These are phyloP conservation scores for Polia nebulosa DNA, from an alignment of 2,888 invertebrate species.

Conservation along the genomic window DNA sequence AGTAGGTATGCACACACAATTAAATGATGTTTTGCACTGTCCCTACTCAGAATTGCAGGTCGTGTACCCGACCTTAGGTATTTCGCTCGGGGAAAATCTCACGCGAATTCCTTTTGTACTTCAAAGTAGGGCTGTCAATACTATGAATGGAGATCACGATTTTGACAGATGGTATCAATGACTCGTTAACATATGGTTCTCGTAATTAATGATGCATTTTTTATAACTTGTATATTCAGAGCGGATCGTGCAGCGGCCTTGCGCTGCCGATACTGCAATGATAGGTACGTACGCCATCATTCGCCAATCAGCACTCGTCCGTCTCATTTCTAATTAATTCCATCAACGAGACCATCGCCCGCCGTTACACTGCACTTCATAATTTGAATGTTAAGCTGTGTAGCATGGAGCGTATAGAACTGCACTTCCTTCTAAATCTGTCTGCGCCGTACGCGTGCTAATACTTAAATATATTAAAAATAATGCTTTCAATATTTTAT, in stretches of 20 bases:
- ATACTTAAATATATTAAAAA: constrained; percentile 51
- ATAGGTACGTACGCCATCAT: constrained; percentile 69
- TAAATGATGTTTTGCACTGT: constrained; percentile 2
- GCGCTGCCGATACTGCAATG: constrained; percentile 70
- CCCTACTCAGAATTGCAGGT: constrained; percentile 27
- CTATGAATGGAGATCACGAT: constrained; percentile 66
- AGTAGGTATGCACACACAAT: neutral
- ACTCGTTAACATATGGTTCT: constrained; percentile 65
- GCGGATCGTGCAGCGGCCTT: constrained; percentile 73
- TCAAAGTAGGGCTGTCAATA: constrained; percentile 55
- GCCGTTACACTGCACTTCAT: constrained; percentile 67
- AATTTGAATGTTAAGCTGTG: constrained; percentile 57
- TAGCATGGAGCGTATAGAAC: constrained; percentile 25
- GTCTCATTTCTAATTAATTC: constrained; percentile 77
- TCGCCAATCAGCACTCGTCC: constrained; percentile 72
- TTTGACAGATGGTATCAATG: constrained; percentile 66
- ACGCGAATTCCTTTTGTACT: constrained; percentile 52
- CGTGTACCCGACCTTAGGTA: constrained; percentile 32
- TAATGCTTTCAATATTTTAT: constrained; percentile 46
- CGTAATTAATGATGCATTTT: constrained; percentile 70
- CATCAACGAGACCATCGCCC: constrained; percentile 71
- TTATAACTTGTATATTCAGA: constrained; percentile 76
- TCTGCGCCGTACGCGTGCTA: constrained; percentile 21
- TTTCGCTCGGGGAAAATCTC: constrained; percentile 54
- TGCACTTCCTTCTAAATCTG: constrained; percentile 57